Conservation (phyloP, 2,888 invertebrate species). For the Galerucella nymphaeae region DNA sequence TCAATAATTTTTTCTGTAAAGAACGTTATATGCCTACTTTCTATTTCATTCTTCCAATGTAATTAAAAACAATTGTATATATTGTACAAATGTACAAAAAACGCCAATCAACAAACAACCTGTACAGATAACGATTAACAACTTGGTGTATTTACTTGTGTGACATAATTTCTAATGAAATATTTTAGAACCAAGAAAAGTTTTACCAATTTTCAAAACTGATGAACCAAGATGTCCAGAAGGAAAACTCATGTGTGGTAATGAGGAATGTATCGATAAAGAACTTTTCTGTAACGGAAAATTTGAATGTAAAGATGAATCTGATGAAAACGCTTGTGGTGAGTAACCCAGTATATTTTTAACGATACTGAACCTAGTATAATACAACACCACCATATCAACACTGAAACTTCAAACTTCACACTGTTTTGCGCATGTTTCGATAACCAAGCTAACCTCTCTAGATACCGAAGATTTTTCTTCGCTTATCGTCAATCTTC, state of each 20-base stretch:
- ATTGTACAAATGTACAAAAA: slow-evolving; percentile 45
- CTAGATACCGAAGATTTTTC: no score
- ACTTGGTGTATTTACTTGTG: not conserved
- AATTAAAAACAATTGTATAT: slow-evolving; percentile 46
- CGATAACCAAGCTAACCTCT: no score
- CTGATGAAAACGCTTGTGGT: slow-evolving; percentile 96
- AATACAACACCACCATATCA: no score
- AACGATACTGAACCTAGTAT: no score
- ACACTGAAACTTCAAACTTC: no score
- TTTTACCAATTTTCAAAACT: slow-evolving; percentile 88
- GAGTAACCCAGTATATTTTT: slow-evolving; percentile 63
- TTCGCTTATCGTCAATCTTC: no score
- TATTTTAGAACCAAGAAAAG: slow-evolving; percentile 86
- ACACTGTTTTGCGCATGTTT: no score
- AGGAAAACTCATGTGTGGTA: slow-evolving; percentile 91
- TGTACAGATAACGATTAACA: slow-evolving; percentile 46
- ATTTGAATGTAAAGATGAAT: slow-evolving; percentile 92
- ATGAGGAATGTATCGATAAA: slow-evolving; percentile 91
- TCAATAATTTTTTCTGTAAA: slow-evolving; percentile 22
- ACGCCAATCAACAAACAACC: slow-evolving; percentile 53
- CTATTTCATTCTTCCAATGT: slow-evolving; percentile 38
- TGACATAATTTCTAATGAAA: slow-evolving; percentile 16
- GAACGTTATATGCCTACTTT: slow-evolving; percentile 47
- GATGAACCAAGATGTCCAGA: slow-evolving; percentile 93
- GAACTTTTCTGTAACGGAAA: slow-evolving; percentile 94